phyloP scores from a whole-genome alignment of 2,113 vertebrate genomes.

The Scatophagus argus region DNA sequence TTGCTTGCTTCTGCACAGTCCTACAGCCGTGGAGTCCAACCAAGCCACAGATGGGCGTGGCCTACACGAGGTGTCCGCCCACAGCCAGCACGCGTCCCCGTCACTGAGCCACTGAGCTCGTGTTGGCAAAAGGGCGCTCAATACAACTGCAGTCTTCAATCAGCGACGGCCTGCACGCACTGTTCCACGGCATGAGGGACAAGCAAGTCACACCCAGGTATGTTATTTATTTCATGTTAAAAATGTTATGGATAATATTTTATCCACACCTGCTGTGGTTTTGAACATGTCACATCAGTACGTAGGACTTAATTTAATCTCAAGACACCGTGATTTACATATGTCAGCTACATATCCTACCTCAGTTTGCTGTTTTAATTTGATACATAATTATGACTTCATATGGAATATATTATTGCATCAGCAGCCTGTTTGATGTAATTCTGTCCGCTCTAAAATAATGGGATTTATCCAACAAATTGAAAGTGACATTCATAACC shows the following conservation, averaged over 20 bases:
- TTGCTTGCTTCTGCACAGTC: neutral
- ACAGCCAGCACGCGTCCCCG: constrained; percentile 56
- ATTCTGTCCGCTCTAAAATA: neutral
- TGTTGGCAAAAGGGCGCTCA: constrained; percentile 75
- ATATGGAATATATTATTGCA: neutral
- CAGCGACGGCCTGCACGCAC: constrained; percentile 12
- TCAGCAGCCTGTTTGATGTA: neutral
- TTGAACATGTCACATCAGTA: neutral
- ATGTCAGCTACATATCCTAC: neutral
- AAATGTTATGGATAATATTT: neutral
- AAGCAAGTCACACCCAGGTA: constrained; percentile 33
- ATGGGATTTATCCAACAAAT: neutral
- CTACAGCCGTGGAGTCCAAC: neutral
- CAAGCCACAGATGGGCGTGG: constrained; percentile 56
- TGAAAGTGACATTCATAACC: neutral
- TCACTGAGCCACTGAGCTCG: constrained; percentile 57
- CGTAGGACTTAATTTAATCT: neutral
- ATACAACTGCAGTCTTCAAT: constrained; percentile 58
- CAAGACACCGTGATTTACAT: neutral
- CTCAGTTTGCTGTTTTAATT: neutral
- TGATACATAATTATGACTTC: neutral
- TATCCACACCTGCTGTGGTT: neutral
- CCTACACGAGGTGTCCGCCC: constrained; percentile 63
- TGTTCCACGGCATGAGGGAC: neutral
- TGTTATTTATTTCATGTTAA: neutral